These are phyloP conservation scores for Drosophila tropicalis DNA, from an alignment of 1,140 invertebrate genomes.

Conservation along the genomic window DNA sequence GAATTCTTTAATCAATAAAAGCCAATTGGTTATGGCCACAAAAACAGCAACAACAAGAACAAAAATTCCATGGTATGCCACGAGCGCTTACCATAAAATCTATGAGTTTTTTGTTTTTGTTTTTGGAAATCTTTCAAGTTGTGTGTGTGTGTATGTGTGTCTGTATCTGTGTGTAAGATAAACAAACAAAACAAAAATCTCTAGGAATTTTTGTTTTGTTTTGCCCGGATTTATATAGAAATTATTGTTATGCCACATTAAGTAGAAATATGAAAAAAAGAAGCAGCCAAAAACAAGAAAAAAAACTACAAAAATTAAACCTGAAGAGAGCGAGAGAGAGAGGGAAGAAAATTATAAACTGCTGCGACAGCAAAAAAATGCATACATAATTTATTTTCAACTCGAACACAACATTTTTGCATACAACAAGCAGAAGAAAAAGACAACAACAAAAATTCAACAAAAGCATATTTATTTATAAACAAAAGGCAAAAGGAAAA, in stretches of 20 bases:
- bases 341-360: background rate
- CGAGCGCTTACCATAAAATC: slow-evolving; percentile 75
- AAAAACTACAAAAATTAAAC: background rate
- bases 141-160: slow-evolving; percentile 30
- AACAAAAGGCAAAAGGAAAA: slow-evolving; percentile 60
- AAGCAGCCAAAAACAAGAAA: background rate
- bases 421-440: slow-evolving; percentile 30
- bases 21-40: slow-evolving; percentile 67
- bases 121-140: slow-evolving; percentile 76
- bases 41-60: slow-evolving; percentile 37
- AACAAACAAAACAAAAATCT: slow-evolving; percentile 67
- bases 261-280: slow-evolving; percentile 35
- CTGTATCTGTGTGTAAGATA: slow-evolving; percentile 51
- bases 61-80: slow-evolving; percentile 67
- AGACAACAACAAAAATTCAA: slow-evolving; percentile 39
- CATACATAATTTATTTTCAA: slow-evolving; percentile 68
- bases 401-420: slow-evolving; percentile 65
- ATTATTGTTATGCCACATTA: slow-evolving; percentile 55
- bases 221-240: slow-evolving; percentile 66
- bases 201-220: slow-evolving; percentile 62
- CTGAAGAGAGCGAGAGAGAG: background rate
- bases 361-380: slow-evolving; percentile 37
- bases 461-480: slow-evolving; percentile 79
- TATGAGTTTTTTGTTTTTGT: slow-evolving; percentile 2
- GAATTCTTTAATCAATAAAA: slow-evolving; percentile 62